Evolutionary conservation across 2,888 invertebrate species (phyloP), one percentile per base, ranked within the genome.

Genomic region (Oxytorus armatus): DNA sequence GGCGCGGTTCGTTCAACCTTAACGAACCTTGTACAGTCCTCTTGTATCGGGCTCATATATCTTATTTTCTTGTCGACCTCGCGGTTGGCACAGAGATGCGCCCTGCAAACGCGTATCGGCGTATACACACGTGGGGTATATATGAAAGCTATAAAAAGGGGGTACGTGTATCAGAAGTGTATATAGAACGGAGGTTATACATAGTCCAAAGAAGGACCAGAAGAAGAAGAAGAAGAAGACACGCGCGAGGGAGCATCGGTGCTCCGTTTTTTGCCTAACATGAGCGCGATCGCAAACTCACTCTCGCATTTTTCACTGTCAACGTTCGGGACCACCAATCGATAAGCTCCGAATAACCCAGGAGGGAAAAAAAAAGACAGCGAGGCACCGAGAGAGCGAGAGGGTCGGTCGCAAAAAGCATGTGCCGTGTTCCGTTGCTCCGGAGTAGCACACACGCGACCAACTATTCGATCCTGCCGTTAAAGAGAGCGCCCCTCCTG

Each of bases 61-160:
- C 86, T 88, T 86, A 83, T 83, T 85, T 87, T 86, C 85, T 85
- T 82, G 75, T 80, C 51, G 65, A 63, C 66, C 49, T 66, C 47
- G 10, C 61, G 49, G 25, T 69, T 75, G 49, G 51, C 79, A 75
- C 72, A 39, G 39, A n/a, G 33, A 29, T 55, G 36, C 18, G 51
- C 14, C 25, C 29, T 2, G n/a, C 7, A 47, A 69, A 51, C 65
- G 7, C 25, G 5, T 63, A 8, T 33, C n/a, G n/a, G 42, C 39
- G 18, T 57, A 57, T 36, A 53, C 21, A 10, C n/a, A 61, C 2
- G 36, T 36, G 14, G 1, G 36, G 10, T 44, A 47, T 63, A 29
- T 42, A 53, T 29, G 18, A 29, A 55, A 7, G 55, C 7, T 42
- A 23, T 3, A 29, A 10, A 53, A 55, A 1, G 42, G 16, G 55